phyloP scores from a whole-genome alignment of 2,888 invertebrate species.

The Lottia scabra region DNA sequence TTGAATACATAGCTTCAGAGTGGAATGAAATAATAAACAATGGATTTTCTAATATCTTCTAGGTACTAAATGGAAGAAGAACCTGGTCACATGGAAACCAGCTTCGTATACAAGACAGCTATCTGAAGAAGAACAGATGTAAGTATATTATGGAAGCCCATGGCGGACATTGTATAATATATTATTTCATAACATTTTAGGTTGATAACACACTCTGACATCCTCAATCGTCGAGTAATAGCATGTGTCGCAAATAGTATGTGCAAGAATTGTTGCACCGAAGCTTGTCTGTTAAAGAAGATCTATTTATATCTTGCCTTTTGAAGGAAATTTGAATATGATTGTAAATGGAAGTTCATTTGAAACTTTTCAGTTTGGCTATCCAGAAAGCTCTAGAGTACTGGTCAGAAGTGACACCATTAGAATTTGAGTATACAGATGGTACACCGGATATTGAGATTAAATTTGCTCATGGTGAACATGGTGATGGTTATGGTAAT shows the following conservation, averaged over 20 bases:
- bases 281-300: background rate
- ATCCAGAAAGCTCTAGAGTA: slow-evolving; percentile 42
- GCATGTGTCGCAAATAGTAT: too few relatives aligned
- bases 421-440: slow-evolving; percentile 38
- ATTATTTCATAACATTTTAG: background rate
- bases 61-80: slow-evolving; percentile 43
- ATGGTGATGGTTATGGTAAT: slow-evolving; percentile 54
- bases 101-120: slow-evolving; percentile 36
- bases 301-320: background rate
- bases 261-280: too few relatives aligned
- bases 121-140: slow-evolving; percentile 35
- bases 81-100: slow-evolving; percentile 41
- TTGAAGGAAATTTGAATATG: background rate
- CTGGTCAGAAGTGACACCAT: slow-evolving; percentile 52
- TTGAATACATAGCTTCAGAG: too few relatives aligned
- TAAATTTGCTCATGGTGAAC: slow-evolving; percentile 48
- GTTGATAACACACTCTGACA: too few relatives aligned
- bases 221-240: too few relatives aligned
- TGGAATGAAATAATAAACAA: too few relatives aligned
- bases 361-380: slow-evolving; percentile 34
- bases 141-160: slow-evolving; percentile 6
- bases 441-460: slow-evolving; percentile 51
- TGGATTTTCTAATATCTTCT: slow-evolving; percentile 1
- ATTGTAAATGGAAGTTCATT: background rate
- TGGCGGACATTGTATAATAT: background rate